phyloP scores from a whole-genome alignment of 1,140 invertebrate species.

The Proctacanthus coquilletti region DNA sequence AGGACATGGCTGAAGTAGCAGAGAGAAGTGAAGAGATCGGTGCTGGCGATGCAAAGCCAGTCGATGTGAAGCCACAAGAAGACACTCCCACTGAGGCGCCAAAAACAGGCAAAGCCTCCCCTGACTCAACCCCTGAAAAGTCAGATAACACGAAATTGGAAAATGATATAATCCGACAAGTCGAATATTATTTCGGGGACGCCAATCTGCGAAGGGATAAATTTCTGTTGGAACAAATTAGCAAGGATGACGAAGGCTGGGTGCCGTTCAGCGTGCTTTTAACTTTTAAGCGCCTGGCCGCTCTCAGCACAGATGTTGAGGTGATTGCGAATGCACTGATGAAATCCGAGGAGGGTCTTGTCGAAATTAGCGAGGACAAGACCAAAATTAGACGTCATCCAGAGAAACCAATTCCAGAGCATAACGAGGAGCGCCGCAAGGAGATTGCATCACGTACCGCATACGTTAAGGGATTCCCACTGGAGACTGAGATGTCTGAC shows the following conservation, averaged over 20 bases:
- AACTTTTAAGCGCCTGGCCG: conserved; percentile 75
- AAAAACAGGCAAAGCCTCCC: too few species aligned
- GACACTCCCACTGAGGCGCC: too few species aligned
- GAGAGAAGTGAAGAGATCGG: too few species aligned
- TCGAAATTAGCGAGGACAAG: conserved; percentile 68
- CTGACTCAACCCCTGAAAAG: too few species aligned
- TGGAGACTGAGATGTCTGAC: conserved; percentile 49
- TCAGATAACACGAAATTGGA: conserved; percentile 32
- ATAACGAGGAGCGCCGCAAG: conserved; percentile 66
- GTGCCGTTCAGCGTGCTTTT: conserved; percentile 67
- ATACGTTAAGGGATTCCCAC: conserved; percentile 82
- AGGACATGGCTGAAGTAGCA: too few species aligned
- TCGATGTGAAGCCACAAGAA: too few species aligned
- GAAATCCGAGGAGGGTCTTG: conserved; percentile 54
- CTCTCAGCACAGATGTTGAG: conserved; percentile 48
- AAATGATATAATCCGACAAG: conserved; percentile 40
- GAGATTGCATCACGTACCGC: conserved; percentile 58
- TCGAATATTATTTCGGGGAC: conserved; percentile 62
- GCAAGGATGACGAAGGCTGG: conserved; percentile 77
- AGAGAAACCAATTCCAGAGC: conserved; percentile 65
- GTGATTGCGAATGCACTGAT: conserved; percentile 59
- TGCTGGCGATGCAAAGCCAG: too few species aligned
- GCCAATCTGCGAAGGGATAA: conserved; percentile 79
- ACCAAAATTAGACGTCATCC: conserved; percentile 66
- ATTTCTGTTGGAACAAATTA: conserved; percentile 68